Evolutionary conservation across 1,140 invertebrate genomes (phyloP).

Genomic region (Aleiodes sp.): DNA sequence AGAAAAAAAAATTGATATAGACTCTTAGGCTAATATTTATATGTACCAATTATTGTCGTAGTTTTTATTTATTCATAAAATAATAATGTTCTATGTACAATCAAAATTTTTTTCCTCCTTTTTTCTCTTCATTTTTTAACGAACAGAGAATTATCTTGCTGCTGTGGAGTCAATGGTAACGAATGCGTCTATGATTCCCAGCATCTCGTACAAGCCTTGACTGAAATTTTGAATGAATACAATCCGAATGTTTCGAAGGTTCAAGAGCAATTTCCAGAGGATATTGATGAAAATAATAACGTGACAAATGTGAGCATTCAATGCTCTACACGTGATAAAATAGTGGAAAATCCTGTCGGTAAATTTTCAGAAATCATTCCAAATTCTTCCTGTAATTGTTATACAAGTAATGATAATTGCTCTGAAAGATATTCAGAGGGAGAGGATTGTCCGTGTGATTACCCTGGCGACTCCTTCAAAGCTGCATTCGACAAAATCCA

Average conservation of each 20-base stretch:
- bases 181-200: background rate
- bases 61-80: background rate
- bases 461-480: background rate
- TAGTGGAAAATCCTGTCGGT: background rate
- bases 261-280: background rate
- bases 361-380: background rate
- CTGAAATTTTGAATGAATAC: background rate
- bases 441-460: background rate
- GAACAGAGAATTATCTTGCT: background rate
- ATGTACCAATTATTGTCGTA: constrained; percentile 3
- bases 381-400: background rate
- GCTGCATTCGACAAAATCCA: background rate
- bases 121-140: background rate
- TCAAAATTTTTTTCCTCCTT: too few relatives aligned
- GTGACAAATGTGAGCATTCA: background rate
- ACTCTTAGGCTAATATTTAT: background rate
- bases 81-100: constrained; percentile 3
- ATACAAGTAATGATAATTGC: background rate
- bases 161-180: background rate
- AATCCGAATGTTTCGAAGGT: background rate
- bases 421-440: background rate
- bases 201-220: background rate
- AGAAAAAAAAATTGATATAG: background rate
- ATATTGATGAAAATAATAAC: background rate
- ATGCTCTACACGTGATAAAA: background rate